Evolutionary conservation across 1,140 invertebrate genomes (phyloP).

Genomic region (Philotrypesis tridentata): DNA sequence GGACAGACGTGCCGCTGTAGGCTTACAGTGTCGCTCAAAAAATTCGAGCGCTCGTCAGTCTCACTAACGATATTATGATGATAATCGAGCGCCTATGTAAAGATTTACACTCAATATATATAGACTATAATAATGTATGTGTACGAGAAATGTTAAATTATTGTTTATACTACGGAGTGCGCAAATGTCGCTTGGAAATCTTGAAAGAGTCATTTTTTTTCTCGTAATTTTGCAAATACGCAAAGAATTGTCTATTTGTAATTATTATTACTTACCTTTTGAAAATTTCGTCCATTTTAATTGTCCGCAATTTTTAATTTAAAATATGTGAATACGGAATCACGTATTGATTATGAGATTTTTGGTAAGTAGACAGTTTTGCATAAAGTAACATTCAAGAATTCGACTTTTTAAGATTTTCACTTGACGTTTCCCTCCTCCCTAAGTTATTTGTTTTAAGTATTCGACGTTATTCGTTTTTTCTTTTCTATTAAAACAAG

Average conservation of each 20-base stretch:
- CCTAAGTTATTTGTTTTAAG: constrained; percentile 45
- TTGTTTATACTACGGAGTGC: constrained; percentile 38
- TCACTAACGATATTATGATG: constrained; percentile 14
- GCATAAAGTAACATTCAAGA: background rate
- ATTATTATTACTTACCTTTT: too few species aligned
- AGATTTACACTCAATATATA: constrained; percentile 34
- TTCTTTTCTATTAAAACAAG: constrained; percentile 34
- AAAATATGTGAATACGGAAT: background rate
- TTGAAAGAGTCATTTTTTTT: constrained; percentile 30
- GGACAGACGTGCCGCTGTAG: background rate
- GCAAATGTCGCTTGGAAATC: constrained; percentile 43
- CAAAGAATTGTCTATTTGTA: background rate
- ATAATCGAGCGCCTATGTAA: constrained; percentile 38
- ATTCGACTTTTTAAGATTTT: constrained; percentile 44
- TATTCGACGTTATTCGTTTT: constrained; percentile 42
- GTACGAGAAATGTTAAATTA: constrained; percentile 47
- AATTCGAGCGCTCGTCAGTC: background rate
- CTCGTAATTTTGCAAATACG: background rate
- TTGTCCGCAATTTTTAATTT: background rate
- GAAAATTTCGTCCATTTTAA: background rate
- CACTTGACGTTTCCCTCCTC: constrained; percentile 16
- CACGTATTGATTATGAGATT: background rate
- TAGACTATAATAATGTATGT: constrained; percentile 41
- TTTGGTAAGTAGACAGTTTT: constrained; percentile 30
- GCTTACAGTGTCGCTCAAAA: background rate